These are phyloP conservation scores for Bettongia penicillata DNA, from an alignment of 2,113 vertebrate genomes.

Conservation along the genomic window DNA sequence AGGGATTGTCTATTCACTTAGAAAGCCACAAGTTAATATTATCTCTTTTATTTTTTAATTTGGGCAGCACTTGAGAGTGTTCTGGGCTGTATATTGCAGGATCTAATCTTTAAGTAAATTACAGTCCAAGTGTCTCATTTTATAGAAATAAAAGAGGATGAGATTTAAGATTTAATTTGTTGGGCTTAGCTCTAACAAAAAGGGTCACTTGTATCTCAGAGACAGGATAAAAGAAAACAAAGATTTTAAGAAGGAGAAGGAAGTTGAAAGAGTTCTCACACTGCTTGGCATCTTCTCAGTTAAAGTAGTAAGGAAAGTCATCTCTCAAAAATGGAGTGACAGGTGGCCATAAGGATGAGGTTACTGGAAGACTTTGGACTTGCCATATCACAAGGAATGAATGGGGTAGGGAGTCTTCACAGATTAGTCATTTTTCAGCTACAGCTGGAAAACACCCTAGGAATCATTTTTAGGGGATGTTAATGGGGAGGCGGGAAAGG, in stretches of 20 bases:
- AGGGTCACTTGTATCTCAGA: neutral
- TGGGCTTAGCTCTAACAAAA: neutral
- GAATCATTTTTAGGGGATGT: neutral
- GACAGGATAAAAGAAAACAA: neutral
- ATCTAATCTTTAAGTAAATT: no score
- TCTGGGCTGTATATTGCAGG: no score
- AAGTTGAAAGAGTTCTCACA: neutral
- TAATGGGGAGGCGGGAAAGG: no score
- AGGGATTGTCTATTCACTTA: no score
- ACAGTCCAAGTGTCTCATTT: no score
- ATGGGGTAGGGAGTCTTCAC: neutral
- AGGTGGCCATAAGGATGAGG: conserved; percentile 87
- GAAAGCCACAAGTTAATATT: no score
- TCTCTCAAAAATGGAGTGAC: neutral
- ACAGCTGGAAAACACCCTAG: neutral
- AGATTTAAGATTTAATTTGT: neutral
- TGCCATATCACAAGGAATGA: neutral
- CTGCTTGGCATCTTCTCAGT: neutral
- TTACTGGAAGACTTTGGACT: neutral
- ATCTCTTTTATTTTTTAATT: no score
- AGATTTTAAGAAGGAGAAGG: neutral
- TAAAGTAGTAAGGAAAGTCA: neutral
- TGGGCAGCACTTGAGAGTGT: no score
- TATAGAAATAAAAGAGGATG: neutral
- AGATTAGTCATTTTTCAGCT: neutral